phyloP scores from a whole-genome alignment of 2,888 invertebrate genomes.

The Sceliomorpha sp. region DNA sequence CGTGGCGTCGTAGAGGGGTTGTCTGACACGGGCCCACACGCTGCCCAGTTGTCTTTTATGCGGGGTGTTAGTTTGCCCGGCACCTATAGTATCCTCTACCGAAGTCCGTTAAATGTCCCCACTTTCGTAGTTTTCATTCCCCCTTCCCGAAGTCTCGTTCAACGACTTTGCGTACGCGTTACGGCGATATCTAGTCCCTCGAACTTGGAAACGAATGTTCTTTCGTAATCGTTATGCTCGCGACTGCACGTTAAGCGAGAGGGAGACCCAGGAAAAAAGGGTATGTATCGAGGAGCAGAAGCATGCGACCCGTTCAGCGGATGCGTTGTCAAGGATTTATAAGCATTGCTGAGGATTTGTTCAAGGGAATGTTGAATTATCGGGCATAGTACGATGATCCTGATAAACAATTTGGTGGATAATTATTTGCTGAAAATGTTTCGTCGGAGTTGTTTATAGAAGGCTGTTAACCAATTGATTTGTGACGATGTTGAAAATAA shows the following conservation, averaged over 20 bases:
- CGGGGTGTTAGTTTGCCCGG: conserved; percentile 52
- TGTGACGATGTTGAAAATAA: too few species aligned
- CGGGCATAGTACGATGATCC: too few species aligned
- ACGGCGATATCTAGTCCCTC: conserved; percentile 8
- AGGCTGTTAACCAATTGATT: too few species aligned
- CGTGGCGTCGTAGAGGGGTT: conserved; percentile 68
- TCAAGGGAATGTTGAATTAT: too few species aligned
- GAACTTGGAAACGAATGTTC: conserved; percentile 16
- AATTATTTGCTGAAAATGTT: too few species aligned
- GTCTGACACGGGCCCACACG: conserved; percentile 73
- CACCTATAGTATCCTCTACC: conserved; percentile 17
- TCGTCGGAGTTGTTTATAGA: too few species aligned
- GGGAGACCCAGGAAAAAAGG: too few species aligned
- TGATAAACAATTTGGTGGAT: too few species aligned
- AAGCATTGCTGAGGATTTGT: too few species aligned
- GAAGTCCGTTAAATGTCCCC: conserved; percentile 44
- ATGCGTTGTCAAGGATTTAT: too few species aligned
- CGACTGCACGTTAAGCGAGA: conserved; percentile 27
- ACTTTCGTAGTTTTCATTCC: neutral
- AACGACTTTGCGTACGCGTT: conserved; percentile 15
- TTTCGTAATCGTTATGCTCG: conserved; percentile 24
- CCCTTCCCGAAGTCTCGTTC: conserved; percentile 2
- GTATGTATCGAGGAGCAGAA: too few species aligned
- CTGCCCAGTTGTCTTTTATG: conserved; percentile 67
- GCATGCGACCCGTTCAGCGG: too few species aligned